phyloP scores from a whole-genome alignment of 2,888 invertebrate genomes.

The Eilema griseolum region DNA sequence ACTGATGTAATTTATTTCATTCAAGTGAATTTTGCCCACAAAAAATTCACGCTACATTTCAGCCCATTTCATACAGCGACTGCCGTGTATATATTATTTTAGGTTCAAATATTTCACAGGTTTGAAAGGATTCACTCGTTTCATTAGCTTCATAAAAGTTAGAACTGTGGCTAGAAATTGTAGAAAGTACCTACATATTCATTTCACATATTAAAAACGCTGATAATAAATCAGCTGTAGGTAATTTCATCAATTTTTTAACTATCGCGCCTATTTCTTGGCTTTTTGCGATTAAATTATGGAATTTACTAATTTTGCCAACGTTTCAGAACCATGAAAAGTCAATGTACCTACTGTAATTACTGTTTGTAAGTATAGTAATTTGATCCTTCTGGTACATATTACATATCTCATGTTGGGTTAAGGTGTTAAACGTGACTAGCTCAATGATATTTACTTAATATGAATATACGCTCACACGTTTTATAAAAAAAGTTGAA shows the following conservation, averaged over 20 bases:
- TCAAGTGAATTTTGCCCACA: constrained; percentile 44
- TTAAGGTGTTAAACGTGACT: neutral
- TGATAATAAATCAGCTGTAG: neutral
- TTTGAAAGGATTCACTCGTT: constrained; percentile 40
- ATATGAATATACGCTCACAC: neutral
- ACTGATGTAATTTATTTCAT: constrained; percentile 47
- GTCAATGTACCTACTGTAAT: no score
- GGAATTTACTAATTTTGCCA: no score
- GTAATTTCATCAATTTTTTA: no score
- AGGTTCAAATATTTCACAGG: constrained; percentile 27
- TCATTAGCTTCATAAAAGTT: constrained; percentile 35
- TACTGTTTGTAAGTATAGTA: no score
- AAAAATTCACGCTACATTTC: constrained; percentile 35
- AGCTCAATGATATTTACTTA: neutral
- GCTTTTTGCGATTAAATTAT: no score
- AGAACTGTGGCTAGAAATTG: constrained; percentile 13
- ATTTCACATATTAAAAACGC: neutral
- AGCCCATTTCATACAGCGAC: constrained; percentile 37
- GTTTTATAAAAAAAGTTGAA: neutral
- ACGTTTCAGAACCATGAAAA: no score
- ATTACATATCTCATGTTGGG: neutral
- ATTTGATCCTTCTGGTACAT: neutral
- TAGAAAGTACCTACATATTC: neutral
- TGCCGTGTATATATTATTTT: constrained; percentile 30
- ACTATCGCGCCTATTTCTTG: no score